Percentiles rank a stretch among this genome's conserved stretches.
Evolutionary conservation across 2,888 invertebrate genomes (phyloP).

Genomic region (Thelaira solivaga): DNA sequence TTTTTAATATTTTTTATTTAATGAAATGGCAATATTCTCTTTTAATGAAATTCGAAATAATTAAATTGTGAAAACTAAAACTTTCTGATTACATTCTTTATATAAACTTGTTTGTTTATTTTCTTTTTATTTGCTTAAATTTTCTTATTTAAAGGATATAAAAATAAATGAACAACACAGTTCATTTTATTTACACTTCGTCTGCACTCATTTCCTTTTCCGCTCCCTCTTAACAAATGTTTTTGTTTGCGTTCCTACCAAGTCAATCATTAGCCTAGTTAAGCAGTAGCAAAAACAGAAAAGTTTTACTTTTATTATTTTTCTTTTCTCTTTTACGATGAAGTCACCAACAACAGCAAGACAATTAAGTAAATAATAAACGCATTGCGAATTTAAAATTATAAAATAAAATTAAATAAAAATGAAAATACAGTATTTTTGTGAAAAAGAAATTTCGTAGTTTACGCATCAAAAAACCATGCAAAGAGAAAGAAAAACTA

Average conservation of each 20-base stretch:
- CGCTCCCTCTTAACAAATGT: neutral
- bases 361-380: slow-evolving; percentile 47
- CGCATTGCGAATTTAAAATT: slow-evolving; percentile 43
- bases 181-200: slow-evolving; percentile 24
- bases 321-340: neutral
- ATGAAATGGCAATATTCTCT: neutral
- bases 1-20: no score
- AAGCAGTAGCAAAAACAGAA: slow-evolving; percentile 28
- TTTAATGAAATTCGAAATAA: slow-evolving; percentile 4
- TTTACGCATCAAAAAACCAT: neutral
- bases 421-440: neutral
- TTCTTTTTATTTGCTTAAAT: no score
- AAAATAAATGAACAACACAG: slow-evolving; percentile 35
- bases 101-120: slow-evolving; percentile 9
- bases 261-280: slow-evolving; percentile 57
- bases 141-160: no score
- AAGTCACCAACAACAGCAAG: neutral
- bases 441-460: neutral
- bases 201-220: slow-evolving; percentile 34
- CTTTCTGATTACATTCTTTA: slow-evolving; percentile 34
- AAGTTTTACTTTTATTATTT: slow-evolving; percentile 21
- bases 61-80: slow-evolving; percentile 35
- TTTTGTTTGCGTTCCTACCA: slow-evolving; percentile 14
- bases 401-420: neutral
- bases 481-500: neutral